Evolutionary conservation across 2,113 vertebrate species (phyloP).

Genomic region (Neodontobutis hainanensis): DNA sequence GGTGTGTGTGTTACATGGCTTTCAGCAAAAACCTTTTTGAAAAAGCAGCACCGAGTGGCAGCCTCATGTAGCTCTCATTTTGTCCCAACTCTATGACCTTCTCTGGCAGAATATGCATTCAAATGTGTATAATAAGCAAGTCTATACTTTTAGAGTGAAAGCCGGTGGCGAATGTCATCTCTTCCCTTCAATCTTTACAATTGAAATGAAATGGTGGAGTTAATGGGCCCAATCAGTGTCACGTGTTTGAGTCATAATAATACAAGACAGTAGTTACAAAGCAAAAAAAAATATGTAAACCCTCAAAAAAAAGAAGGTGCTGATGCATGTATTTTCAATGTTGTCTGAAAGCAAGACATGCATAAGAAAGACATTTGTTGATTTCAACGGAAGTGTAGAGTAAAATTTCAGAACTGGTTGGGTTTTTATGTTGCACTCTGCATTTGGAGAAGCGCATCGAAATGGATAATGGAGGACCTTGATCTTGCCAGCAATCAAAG

Average conservation of each 20-base stretch:
- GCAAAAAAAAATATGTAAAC: constrained; percentile 23
- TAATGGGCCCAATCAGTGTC: constrained; percentile 46
- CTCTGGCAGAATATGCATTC: constrained; percentile 31
- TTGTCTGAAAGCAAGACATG: not conserved
- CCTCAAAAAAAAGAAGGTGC: constrained; percentile 27
- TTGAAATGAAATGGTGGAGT: constrained; percentile 1
- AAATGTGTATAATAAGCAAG: constrained; percentile 42
- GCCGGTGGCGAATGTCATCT: constrained; percentile 7
- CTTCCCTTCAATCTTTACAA: not conserved
- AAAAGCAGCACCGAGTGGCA: constrained; percentile 17
- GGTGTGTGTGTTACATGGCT: constrained; percentile 18
- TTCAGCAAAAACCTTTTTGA: constrained; percentile 39
- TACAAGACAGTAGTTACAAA: constrained; percentile 7
- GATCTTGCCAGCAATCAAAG: constrained; percentile 17
- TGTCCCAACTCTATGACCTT: constrained; percentile 45
- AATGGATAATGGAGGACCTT: constrained; percentile 24
- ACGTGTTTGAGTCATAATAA: constrained; percentile 24
- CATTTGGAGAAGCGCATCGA: constrained; percentile 10
- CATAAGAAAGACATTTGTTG: constrained; percentile 25
- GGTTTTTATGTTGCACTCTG: constrained; percentile 8
- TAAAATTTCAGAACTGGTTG: constrained; percentile 10
- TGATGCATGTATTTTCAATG: constrained; percentile 37
- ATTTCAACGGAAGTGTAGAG: constrained; percentile 1
- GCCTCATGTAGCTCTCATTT: constrained; percentile 28
- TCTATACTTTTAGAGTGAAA: constrained; percentile 25